Base-by-base conservation (phyloP, 1,140 invertebrate species). In the Dreissena polymorpha region DNA sequence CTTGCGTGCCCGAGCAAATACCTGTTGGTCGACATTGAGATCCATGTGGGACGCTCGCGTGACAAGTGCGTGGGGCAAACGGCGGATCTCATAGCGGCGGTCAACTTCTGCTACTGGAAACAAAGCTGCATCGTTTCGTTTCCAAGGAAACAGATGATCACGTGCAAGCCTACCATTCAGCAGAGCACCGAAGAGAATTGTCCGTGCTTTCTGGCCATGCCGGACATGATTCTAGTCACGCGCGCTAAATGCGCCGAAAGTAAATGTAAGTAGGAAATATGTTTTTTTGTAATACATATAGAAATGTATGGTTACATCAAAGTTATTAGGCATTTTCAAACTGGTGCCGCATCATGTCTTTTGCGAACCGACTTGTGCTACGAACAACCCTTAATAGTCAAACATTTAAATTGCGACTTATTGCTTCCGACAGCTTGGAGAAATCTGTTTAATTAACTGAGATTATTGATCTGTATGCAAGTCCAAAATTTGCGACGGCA, bases 81-180 rank as follows among this genome's bases (percentile, higher is more conserved):
- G 23, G 16, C 18, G 25, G 67, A 68, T 18, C 25, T 68, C 6
- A 68, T 68, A 5, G 67, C 25, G 16, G 29, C 23, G 16, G 29
- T 25, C 16, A 68, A 68, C 67, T 16, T 21, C 8, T 68, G 67
- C 25, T 68, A 68, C 16, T 68, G 67, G 67, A 68, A 68, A 16
- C 18, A 68, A 6, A 21, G 18, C 18, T 68, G 67, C 25, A 16
- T 2, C 16, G 14, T 68, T 5, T 16, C 23, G 25, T 27, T 68
- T 27, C 67, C 67, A 39, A 39, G 16, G 23, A 25, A 16, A 25
- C 18, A 68, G 25, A 68, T 68, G 67, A 68, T 68, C 67, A 68
- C 67, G 67, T 68, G 67, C 29, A n/a, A 63, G 18, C 18, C 18
- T 7, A 25, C 60, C 60, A 25, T 21, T 21, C 18, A 63, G 18